Evolutionary conservation across 2,888 invertebrate genomes (phyloP).

Genomic region (Gibbula magus): DNA sequence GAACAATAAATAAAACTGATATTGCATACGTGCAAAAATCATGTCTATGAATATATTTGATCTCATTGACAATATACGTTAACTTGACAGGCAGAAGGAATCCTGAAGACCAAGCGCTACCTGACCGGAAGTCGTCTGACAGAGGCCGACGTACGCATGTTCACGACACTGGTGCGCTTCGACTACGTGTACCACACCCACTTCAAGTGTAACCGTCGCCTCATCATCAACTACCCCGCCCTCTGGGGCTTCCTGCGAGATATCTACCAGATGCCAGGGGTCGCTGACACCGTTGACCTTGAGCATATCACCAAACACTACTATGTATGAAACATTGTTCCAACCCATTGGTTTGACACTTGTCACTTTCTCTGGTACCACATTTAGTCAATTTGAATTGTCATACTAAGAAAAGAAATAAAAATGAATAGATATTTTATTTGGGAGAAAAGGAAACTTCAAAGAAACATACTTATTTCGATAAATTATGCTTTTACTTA

Average conservation of each 20-base stretch:
- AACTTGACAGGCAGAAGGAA: conserved; percentile 58
- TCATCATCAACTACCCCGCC: conserved; percentile 69
- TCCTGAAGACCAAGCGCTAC: conserved; percentile 63
- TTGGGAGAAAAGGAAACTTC: too few species aligned
- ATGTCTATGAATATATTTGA: too few species aligned
- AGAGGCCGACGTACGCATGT: conserved; percentile 71
- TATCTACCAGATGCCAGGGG: conserved; percentile 65
- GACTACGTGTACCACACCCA: conserved; percentile 70
- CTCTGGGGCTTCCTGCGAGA: conserved; percentile 69
- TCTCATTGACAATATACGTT: too few species aligned
- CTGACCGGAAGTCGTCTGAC: conserved; percentile 65
- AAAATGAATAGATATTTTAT: too few species aligned
- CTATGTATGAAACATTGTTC: conserved; percentile 53
- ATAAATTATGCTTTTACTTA: too few species aligned
- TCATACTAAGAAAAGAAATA: too few species aligned
- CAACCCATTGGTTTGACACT: too few species aligned
- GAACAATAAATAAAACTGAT: too few species aligned
- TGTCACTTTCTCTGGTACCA: too few species aligned
- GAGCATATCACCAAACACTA: conserved; percentile 70
- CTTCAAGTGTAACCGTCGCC: conserved; percentile 69
- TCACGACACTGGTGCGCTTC: conserved; percentile 69
- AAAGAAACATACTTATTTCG: too few species aligned
- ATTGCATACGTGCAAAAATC: too few species aligned
- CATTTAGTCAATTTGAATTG: too few species aligned
- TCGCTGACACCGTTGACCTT: conserved; percentile 66